Percentiles rank a stretch among this genome's conserved stretches.
Conservation (phyloP, 2,113 vertebrate species). For the Macheiramphus alcinus region DNA sequence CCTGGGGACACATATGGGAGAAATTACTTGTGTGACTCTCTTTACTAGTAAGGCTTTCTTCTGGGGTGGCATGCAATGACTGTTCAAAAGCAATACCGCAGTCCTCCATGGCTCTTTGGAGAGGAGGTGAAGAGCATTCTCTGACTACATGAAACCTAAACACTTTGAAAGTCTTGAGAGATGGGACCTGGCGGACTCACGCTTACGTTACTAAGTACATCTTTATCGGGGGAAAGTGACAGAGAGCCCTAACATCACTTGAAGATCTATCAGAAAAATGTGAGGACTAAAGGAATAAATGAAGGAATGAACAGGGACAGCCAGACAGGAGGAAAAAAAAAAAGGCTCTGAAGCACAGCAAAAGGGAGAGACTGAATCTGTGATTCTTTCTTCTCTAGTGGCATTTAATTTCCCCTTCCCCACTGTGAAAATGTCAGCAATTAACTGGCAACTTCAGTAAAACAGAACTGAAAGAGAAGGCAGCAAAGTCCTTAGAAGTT, state of each 20-base stretch:
- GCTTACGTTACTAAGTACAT: not conserved
- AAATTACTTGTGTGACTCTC: not conserved
- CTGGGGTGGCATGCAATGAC: not conserved
- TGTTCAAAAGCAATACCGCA: not conserved
- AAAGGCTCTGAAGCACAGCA: not conserved
- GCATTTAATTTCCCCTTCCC: constrained; percentile 18
- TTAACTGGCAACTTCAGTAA: not conserved
- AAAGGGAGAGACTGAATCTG: not conserved
- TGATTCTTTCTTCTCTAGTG: not conserved
- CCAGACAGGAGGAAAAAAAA: not conserved
- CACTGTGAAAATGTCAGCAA: not conserved
- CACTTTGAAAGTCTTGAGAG: not conserved
- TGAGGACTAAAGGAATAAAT: not conserved
- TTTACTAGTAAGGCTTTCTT: not conserved
- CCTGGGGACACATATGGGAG: not conserved
- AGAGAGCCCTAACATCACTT: not conserved
- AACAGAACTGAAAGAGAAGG: constrained; percentile 8
- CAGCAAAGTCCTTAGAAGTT: not conserved
- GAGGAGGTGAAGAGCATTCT: not conserved
- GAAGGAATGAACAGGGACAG: not conserved
- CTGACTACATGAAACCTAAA: not conserved
- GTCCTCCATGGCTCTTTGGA: not conserved
- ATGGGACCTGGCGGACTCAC: not conserved
- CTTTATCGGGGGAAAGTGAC: not conserved
- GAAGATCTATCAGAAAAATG: not conserved